Base-by-base conservation (phyloP, 1,140 invertebrate genomes). In the Lordiphosa mommai region DNA sequence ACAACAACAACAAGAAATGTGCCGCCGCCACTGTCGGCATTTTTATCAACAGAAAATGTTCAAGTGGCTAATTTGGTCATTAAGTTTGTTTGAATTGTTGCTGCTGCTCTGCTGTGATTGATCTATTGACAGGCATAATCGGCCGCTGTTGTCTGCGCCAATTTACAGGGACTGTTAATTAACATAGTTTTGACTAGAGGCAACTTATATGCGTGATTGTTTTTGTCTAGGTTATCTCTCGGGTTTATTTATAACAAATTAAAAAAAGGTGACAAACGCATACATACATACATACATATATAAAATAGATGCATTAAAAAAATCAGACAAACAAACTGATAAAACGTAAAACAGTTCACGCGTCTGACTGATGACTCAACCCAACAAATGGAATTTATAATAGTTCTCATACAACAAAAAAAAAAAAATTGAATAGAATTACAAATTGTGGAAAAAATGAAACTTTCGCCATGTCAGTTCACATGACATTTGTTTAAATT, bases 271-370 rank as follows among this genome's bases (percentile, higher is more conserved):
- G 56, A 61, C 30, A 53, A 51, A 69, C 60, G 61, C n/a, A n/a
- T 29, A 53, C 33, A 63, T 68, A 48, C 4, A 20, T 16, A 32
- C 17, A 4, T 36, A 29, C 20, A n/a, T 20, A 30, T 37, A 29
- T 23, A 20, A 14, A 29, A 13, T 48, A n/a, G 33, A 20, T 53
- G 17, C 55, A 40, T 17, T 41, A 16, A 14, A 27, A n/a, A 5
- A 32, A 9, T 30, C 12, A 47, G 30, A 20, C 34, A 17, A 50
- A 38, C 36, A 43, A 53, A 44, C 44, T 60, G 46, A 55, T 58
- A 72, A 61, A 61, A 41, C 58, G 34, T 58, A 72, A 70, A 43
- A 48, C 30, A 44, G 38, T 68, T 77, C 68, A 79, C 73, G 68
- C 55, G 68, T 50, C 41, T 41, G 10, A 14, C 10, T 43, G 40